These are phyloP conservation scores for Campylomormyrus tamandua DNA, from an alignment of 2,113 vertebrate genomes.

Conservation along the genomic window DNA sequence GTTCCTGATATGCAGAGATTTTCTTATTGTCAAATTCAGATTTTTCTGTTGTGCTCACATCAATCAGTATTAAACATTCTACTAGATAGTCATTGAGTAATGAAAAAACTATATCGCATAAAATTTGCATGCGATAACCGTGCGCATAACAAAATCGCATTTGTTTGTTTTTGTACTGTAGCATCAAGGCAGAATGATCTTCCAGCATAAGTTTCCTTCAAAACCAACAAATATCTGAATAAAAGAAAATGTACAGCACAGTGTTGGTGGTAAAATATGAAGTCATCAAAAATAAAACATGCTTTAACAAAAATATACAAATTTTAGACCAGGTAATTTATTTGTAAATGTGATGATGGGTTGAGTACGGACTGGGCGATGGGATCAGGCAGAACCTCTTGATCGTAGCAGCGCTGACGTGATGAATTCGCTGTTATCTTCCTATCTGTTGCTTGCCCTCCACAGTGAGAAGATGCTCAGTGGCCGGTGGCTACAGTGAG, in stretches of 20 bases:
- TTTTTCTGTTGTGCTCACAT: background rate
- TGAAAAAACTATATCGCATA: background rate
- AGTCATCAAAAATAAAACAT: background rate
- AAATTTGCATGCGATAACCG: no score
- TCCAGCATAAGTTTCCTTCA: background rate
- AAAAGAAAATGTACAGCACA: background rate
- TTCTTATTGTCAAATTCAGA: background rate
- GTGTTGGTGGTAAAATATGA: background rate
- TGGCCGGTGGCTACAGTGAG: conserved; percentile 22
- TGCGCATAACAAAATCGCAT: no score
- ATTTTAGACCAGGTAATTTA: background rate
- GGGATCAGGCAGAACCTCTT: background rate
- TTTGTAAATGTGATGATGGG: background rate
- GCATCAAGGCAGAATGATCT: background rate
- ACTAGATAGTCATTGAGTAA: background rate
- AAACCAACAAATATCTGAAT: background rate
- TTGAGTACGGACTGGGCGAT: background rate
- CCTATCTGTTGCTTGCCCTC: background rate
- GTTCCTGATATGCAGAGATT: background rate
- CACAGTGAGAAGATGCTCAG: conserved; percentile 31
- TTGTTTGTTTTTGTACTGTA: background rate
- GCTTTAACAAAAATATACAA: background rate
- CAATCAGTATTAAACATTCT: background rate
- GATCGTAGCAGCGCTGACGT: background rate
- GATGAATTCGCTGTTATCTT: background rate